Conservation (phyloP, 2,113 vertebrate species). For the Aspiorhynchus laticeps region DNA sequence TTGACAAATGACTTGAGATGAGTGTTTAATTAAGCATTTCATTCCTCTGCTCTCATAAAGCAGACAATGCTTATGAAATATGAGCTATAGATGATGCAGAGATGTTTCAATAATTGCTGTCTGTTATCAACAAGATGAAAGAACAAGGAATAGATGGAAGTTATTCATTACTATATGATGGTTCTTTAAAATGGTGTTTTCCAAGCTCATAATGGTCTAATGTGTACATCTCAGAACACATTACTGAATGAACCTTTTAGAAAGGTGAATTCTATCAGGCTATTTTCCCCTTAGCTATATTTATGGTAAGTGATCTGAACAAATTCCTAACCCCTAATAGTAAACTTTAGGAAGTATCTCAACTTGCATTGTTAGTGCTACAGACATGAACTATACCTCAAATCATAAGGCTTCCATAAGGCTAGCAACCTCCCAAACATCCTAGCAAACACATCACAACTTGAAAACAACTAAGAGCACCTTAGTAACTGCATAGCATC, state of each 20-base stretch:
- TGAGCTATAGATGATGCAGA: constrained; percentile 12
- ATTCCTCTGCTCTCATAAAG: constrained; percentile 37
- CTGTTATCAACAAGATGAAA: constrained; percentile 18
- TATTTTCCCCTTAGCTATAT: background rate
- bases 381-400: background rate
- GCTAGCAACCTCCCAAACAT: no score
- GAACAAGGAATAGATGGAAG: background rate
- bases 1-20: constrained; percentile 54
- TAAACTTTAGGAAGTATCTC: background rate
- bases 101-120: constrained; percentile 17
- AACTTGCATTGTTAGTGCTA: background rate
- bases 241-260: background rate
- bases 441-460: no score
- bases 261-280: background rate
- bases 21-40: constrained; percentile 55
- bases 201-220: background rate
- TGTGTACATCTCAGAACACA: background rate
- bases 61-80: constrained; percentile 31
- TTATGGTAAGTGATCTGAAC: background rate
- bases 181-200: background rate
- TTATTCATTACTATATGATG: background rate
- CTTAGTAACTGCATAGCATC: no score
- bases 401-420: no score
- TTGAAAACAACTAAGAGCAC: no score
- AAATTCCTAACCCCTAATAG: background rate